These are phyloP conservation scores for Nemotelus pantherinus DNA, from an alignment of 2,888 invertebrate species.

Conservation along the genomic window DNA sequence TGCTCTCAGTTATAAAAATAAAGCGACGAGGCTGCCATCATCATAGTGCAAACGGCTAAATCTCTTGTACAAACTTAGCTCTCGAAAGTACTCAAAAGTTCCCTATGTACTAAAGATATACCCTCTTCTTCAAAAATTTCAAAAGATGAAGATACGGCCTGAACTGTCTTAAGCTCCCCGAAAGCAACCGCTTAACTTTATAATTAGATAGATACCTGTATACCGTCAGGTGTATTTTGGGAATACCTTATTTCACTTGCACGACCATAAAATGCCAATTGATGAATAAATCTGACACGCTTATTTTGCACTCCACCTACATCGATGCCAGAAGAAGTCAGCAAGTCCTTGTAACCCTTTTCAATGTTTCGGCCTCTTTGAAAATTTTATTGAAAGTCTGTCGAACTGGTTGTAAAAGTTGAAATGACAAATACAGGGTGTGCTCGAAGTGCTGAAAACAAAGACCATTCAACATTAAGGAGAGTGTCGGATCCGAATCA, in stretches of 20 bases:
- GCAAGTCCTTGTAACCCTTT: conserved; percentile 1
- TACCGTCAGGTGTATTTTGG: conserved; percentile 10
- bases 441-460: conserved; percentile 32
- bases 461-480: conserved; percentile 14
- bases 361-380: neutral
- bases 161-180: neutral
- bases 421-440: conserved; percentile 24
- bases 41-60: too few species aligned
- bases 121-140: too few species aligned
- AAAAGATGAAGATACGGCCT: too few species aligned
- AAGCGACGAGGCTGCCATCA: too few species aligned
- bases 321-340: neutral
- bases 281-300: conserved; percentile 5
- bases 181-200: conserved; percentile 19
- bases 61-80: too few species aligned
- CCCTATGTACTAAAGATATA: too few species aligned
- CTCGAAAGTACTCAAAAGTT: too few species aligned
- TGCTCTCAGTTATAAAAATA: too few species aligned
- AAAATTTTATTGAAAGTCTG: neutral
- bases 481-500: conserved; percentile 10
- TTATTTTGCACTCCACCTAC: neutral
- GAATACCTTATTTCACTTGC: neutral
- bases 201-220: neutral
- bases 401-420: conserved; percentile 27
- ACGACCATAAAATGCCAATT: conserved; percentile 29